Conservation (phyloP, 2,113 vertebrate species). For the Sinocyclocheilus anshuiensis region DNA sequence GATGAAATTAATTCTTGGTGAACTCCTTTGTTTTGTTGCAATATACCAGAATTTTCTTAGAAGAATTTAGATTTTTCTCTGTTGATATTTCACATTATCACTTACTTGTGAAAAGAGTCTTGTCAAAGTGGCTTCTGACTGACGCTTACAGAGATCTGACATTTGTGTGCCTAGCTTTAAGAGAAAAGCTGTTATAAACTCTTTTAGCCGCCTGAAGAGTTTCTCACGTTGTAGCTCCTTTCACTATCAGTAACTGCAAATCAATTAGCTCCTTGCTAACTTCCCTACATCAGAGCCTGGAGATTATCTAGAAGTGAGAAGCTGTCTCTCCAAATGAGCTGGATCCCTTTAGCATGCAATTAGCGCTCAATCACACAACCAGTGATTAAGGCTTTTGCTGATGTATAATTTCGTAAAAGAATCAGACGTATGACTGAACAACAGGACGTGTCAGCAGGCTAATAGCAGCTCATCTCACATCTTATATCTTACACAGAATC, state of each 20-base stretch:
- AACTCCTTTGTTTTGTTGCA: not conserved
- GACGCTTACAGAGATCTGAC: not conserved
- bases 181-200: conserved; percentile 24
- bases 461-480: conserved; percentile 12
- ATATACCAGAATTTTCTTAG: not conserved
- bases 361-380: conserved; percentile 1
- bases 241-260: not conserved
- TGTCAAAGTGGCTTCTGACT: not conserved
- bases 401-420: conserved; percentile 32
- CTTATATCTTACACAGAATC: conserved; percentile 11
- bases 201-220: conserved; percentile 22
- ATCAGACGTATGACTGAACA: not conserved
- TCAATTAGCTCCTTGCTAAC: conserved; percentile 20
- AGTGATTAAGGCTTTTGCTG: conserved; percentile 11
- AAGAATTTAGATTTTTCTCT: not conserved
- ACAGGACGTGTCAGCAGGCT: not conserved
- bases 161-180: not conserved
- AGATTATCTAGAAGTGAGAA: conserved; percentile 4
- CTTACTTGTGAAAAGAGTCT: not conserved
- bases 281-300: not conserved
- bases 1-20: not conserved
- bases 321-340: conserved; percentile 15
- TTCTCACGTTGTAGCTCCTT: conserved; percentile 9
- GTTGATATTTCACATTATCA: not conserved
- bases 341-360: conserved; percentile 35